phyloP scores from a whole-genome alignment of 2,888 invertebrate species.

The Schizaphis graminum region DNA sequence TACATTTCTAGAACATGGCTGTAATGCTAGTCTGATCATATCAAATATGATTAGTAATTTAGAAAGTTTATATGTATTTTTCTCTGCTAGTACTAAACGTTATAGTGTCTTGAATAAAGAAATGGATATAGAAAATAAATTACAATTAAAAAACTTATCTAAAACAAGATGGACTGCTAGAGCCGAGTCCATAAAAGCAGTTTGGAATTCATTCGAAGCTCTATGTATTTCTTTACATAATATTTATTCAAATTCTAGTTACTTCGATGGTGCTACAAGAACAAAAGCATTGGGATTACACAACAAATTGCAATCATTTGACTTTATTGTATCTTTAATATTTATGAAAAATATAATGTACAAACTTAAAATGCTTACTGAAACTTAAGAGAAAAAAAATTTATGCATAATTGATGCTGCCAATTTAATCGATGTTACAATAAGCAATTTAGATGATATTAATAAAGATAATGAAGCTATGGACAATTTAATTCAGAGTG shows the following conservation, averaged over 20 bases:
- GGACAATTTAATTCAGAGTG: conserved; percentile 29
- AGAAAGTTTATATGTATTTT: conserved; percentile 3
- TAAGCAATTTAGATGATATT: conserved; percentile 1
- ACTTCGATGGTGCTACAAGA: too few species aligned
- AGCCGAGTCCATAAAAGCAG: conserved; percentile 34
- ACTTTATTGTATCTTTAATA: too few species aligned
- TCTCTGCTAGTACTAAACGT: not conserved
- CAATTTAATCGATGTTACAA: conserved; percentile 9
- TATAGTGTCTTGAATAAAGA: conserved; percentile 13
- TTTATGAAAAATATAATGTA: too few species aligned
- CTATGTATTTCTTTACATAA: not conserved
- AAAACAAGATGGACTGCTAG: not conserved
- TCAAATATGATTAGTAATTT: not conserved
- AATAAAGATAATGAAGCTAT: conserved; percentile 2
- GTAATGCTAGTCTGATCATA: too few species aligned
- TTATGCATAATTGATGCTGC: conserved; percentile 31
- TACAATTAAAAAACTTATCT: conserved; percentile 2
- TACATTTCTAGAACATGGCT: too few species aligned
- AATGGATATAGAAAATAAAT: too few species aligned
- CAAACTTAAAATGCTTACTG: too few species aligned
- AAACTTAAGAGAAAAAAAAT: not conserved
- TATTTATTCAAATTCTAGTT: too few species aligned
- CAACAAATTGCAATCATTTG: too few species aligned
- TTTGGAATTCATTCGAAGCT: conserved; percentile 25
- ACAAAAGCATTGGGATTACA: too few species aligned